Evolutionary conservation across 2,888 invertebrate genomes (phyloP).

Genomic region (Cremastobaeus sp.): DNA sequence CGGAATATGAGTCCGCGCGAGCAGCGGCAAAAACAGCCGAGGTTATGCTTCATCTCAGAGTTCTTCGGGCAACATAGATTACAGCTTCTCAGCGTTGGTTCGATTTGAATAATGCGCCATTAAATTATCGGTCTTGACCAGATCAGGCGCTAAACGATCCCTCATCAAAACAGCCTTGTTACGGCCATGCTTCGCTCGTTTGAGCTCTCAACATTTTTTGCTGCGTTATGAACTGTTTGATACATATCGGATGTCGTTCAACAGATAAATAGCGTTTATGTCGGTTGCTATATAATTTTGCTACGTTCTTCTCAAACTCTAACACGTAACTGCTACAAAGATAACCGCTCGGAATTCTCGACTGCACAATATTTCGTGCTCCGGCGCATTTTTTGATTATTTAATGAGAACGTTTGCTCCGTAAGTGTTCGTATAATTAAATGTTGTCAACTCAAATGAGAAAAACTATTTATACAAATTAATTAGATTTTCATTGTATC

Average conservation of each 20-base stretch:
- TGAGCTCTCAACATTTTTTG: constrained; percentile 19
- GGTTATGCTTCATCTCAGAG: constrained; percentile 58
- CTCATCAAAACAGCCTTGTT: constrained; percentile 55
- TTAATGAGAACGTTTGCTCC: too few species aligned
- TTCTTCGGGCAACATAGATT: constrained; percentile 54
- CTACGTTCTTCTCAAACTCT: constrained; percentile 1
- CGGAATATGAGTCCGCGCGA: constrained; percentile 23
- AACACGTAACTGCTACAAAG: too few species aligned
- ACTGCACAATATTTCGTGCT: background rate
- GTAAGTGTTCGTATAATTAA: too few species aligned
- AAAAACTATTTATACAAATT: background rate
- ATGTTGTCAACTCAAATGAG: too few species aligned
- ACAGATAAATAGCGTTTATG: constrained; percentile 41
- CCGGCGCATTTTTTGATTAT: too few species aligned
- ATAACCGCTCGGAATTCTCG: constrained; percentile 5
- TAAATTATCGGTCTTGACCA: constrained; percentile 69
- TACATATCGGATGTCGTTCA: constrained; percentile 47
- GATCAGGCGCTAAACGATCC: constrained; percentile 68
- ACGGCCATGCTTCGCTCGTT: constrained; percentile 32
- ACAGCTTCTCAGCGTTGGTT: constrained; percentile 67
- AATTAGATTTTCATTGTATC: too few species aligned
- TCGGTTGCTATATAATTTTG: constrained; percentile 25
- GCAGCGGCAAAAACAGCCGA: constrained; percentile 10
- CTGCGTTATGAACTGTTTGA: constrained; percentile 23
- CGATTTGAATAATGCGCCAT: constrained; percentile 71